Evolutionary conservation across 2,888 invertebrate genomes (phyloP).

Genomic region (Agrotis clavis): DNA sequence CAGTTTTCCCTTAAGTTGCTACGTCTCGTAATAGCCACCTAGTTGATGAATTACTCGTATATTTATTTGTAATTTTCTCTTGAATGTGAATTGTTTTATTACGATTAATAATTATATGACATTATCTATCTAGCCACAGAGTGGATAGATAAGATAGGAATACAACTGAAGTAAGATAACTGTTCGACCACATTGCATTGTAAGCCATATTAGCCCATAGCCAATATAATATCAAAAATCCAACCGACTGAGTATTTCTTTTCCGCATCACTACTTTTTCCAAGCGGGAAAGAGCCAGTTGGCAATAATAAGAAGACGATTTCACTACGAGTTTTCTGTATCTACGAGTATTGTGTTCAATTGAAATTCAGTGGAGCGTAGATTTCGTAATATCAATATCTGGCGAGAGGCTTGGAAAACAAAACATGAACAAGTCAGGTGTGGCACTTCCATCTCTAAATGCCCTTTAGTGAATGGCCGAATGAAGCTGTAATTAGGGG

Average conservation of each 20-base stretch:
- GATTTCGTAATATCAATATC: conserved; percentile 86
- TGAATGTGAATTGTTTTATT: not conserved
- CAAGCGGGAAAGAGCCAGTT: conserved; percentile 49
- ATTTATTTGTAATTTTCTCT: not conserved
- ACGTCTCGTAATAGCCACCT: conserved; percentile 3
- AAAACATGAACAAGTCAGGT: conserved; percentile 85
- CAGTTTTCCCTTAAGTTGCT: too few species aligned
- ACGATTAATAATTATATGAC: not conserved
- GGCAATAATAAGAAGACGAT: conserved; percentile 69
- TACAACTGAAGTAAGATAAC: too few species aligned
- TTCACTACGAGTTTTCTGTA: conserved; percentile 73
- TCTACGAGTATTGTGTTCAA: conserved; percentile 75
- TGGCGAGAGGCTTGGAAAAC: conserved; percentile 80
- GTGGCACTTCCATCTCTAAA: conserved; percentile 80
- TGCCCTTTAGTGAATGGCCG: conserved; percentile 72
- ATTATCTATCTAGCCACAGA: not conserved
- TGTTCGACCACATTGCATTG: too few species aligned
- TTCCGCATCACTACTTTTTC: conserved; percentile 46
- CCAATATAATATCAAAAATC: conserved; percentile 17
- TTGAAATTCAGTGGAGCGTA: conserved; percentile 79
- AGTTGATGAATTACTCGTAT: not conserved
- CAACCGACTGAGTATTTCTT: conserved; percentile 42
- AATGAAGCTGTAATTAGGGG: conserved; percentile 86
- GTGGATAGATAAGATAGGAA: too few species aligned
- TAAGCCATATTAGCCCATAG: not conserved